phyloP scores from a whole-genome alignment of 2,888 invertebrate genomes.

The Eurytoma adleriae region DNA sequence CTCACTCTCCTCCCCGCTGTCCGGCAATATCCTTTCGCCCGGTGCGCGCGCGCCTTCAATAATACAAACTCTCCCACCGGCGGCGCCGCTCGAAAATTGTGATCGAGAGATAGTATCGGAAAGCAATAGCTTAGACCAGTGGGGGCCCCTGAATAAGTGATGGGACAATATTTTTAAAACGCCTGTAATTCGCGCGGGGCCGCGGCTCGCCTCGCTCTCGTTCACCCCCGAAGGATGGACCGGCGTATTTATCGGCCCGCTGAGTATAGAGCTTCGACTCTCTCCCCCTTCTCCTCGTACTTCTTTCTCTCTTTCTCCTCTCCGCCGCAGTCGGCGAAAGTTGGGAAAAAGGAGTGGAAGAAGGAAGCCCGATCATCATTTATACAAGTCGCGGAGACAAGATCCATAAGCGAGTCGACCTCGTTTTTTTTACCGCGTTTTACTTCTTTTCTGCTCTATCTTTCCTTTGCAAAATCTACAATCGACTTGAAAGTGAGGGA shows the following conservation, averaged over 20 bases:
- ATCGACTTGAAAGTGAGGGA: constrained; percentile 64
- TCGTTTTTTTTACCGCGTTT: constrained; percentile 10
- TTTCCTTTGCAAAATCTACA: constrained; percentile 67
- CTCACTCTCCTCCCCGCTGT: neutral
- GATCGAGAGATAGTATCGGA: constrained; percentile 74
- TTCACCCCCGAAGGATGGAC: constrained; percentile 61
- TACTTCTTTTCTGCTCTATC: constrained; percentile 41
- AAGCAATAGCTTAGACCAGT: constrained; percentile 73
- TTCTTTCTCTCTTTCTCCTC: neutral
- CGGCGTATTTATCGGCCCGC: constrained; percentile 75
- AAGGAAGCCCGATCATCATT: constrained; percentile 72
- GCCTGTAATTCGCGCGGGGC: constrained; percentile 74
- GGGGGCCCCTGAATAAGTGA: constrained; percentile 72
- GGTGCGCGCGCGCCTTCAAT: constrained; percentile 44
- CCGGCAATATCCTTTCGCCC: neutral
- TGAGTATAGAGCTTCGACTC: constrained; percentile 69
- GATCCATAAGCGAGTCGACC: neutral
- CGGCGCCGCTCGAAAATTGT: constrained; percentile 69
- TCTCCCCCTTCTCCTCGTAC: neutral
- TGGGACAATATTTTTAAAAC: constrained; percentile 76
- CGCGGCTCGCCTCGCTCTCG: constrained; percentile 18
- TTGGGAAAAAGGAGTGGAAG: neutral
- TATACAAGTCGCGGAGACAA: constrained; percentile 61
- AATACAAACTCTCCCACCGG: constrained; percentile 48
- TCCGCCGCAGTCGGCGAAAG: neutral